Evolutionary conservation across 2,113 vertebrate species (phyloP).

Genomic region (Hippocampus barbouri): DNA sequence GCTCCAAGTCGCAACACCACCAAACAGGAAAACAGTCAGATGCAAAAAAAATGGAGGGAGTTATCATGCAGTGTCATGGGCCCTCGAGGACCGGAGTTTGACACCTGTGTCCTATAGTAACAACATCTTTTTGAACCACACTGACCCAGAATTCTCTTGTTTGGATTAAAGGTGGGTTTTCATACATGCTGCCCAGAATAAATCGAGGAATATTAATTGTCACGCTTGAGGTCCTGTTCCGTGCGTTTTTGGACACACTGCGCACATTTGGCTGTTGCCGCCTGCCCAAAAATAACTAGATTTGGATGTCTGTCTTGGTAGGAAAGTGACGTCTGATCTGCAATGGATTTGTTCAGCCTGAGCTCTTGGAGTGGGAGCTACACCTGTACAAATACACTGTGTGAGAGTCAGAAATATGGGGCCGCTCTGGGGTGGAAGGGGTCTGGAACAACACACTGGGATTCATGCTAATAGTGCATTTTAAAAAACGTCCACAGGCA

Average conservation of each 20-base stretch:
- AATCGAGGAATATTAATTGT: background rate
- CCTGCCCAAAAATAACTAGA: background rate
- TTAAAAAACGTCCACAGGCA: background rate
- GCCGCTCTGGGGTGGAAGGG: background rate
- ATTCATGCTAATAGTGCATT: background rate
- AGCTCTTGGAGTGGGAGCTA: background rate
- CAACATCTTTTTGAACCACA: too few species aligned
- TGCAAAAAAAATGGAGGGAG: too few species aligned
- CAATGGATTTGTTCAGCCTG: background rate
- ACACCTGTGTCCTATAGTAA: too few species aligned
- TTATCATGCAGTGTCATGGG: too few species aligned
- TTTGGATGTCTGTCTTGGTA: background rate
- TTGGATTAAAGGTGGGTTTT: too few species aligned
- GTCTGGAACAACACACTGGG: background rate
- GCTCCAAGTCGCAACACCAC: too few species aligned
- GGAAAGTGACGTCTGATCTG: background rate
- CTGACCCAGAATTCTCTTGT: too few species aligned
- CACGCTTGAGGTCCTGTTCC: background rate
- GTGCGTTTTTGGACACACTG: background rate
- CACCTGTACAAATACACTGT: conserved; percentile 3
- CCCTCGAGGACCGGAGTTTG: too few species aligned
- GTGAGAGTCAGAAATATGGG: background rate
- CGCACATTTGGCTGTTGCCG: background rate
- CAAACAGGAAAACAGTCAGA: too few species aligned
- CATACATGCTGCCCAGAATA: background rate